Conservation (phyloP, 2,888 invertebrate genomes). For the Smittia aterrima region DNA sequence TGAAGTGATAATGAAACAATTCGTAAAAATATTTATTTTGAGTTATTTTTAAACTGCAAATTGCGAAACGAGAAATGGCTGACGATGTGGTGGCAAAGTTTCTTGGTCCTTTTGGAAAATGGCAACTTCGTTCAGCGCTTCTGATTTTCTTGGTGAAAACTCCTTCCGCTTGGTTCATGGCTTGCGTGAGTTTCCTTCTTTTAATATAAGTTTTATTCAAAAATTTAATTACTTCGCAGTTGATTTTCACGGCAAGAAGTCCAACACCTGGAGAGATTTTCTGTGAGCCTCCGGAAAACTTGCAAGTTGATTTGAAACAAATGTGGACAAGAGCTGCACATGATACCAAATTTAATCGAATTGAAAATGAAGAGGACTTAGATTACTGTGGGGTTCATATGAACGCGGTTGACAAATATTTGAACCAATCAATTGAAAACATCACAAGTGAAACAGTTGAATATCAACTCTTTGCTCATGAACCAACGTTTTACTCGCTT, state of each 20-base stretch:
- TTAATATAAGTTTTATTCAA: no score
- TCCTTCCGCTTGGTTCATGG: constrained; percentile 48
- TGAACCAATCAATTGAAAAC: constrained; percentile 44
- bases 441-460: constrained; percentile 42
- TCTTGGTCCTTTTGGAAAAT: constrained; percentile 44
- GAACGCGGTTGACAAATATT: constrained; percentile 50
- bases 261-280: constrained; percentile 54
- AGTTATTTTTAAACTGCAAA: no score
- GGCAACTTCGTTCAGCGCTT: constrained; percentile 45
- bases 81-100: not conserved
- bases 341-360: constrained; percentile 52
- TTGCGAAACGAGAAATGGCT: not conserved
- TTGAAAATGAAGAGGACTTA: constrained; percentile 53
- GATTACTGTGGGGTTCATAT: constrained; percentile 54
- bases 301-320: constrained; percentile 49
- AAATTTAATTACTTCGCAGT: constrained; percentile 45
- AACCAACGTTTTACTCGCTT: constrained; percentile 51
- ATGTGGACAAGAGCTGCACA: constrained; percentile 53
- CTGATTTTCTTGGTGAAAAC: constrained; percentile 46
- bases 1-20: no score
- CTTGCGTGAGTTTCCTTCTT: constrained; percentile 44
- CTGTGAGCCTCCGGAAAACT: constrained; percentile 47
- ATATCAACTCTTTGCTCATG: constrained; percentile 52
- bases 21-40: no score
- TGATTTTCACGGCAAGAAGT: constrained; percentile 56